phyloP scores from a whole-genome alignment of 2,797 vertebrate species.

The Avahi laniger region DNA sequence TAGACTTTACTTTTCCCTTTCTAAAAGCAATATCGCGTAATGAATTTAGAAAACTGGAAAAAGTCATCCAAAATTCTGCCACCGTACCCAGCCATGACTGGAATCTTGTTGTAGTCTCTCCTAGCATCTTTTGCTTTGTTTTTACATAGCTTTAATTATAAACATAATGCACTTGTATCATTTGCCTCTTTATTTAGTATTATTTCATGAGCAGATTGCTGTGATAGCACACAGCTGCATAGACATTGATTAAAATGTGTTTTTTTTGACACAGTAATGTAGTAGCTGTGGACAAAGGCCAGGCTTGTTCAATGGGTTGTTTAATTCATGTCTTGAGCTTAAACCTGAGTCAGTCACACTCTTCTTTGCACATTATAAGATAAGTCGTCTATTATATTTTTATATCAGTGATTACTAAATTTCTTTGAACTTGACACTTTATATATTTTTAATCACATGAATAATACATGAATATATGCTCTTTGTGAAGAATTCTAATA shows the following conservation, averaged over 20 bases:
- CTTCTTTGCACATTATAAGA: constrained; percentile 28
- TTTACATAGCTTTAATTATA: not conserved
- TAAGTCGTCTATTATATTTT: constrained; percentile 42
- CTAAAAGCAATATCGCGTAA: not conserved
- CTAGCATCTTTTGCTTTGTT: not conserved
- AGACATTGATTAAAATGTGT: not conserved
- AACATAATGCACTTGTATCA: not conserved
- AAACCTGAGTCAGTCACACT: not conserved
- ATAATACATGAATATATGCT: constrained; percentile 18
- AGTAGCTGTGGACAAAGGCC: not conserved
- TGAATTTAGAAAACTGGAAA: constrained; percentile 21
- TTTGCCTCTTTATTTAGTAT: not conserved
- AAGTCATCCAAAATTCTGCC: not conserved
- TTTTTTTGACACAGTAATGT: not conserved
- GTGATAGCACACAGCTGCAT: not conserved
- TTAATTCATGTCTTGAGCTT: constrained; percentile 17
- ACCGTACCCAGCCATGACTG: too few relatives aligned
- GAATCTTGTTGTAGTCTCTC: not conserved
- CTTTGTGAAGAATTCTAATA: constrained; percentile 54
- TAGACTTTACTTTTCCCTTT: not conserved
- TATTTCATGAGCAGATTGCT: not conserved
- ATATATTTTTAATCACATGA: constrained; percentile 59
- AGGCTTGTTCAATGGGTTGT: not conserved
- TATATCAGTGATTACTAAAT: constrained; percentile 45
- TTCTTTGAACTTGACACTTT: constrained; percentile 53